These are phyloP conservation scores for Hemiscyllium ocellatum DNA, from an alignment of 2,113 vertebrate species.

Conservation along the genomic window DNA sequence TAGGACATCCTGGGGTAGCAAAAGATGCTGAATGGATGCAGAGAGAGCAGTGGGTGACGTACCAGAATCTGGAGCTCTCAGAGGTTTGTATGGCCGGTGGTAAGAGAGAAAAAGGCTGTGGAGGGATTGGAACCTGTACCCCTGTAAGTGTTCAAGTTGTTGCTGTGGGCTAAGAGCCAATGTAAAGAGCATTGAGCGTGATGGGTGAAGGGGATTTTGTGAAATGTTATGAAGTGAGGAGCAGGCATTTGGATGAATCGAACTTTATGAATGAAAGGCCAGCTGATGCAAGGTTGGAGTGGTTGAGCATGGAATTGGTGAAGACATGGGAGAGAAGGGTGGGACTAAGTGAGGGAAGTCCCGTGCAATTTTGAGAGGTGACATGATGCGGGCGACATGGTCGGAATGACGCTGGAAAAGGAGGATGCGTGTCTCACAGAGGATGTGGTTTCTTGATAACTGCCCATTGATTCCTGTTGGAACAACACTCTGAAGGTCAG, in stretches of 20 bases:
- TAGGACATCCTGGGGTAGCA: background rate
- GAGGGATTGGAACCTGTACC: background rate
- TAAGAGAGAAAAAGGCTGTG: background rate
- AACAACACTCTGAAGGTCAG: background rate
- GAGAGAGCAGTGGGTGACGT: background rate
- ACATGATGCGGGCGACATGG: too few relatives aligned
- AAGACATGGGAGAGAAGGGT: background rate
- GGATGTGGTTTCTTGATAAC: background rate
- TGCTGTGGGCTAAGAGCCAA: background rate
- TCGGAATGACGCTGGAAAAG: background rate
- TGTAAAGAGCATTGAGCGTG: background rate
- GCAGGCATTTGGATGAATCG: background rate
- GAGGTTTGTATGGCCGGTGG: background rate
- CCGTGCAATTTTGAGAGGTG: background rate
- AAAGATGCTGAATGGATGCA: background rate
- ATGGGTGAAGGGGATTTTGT: background rate
- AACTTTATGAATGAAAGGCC: background rate
- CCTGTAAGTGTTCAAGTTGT: background rate
- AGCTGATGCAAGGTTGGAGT: too few relatives aligned
- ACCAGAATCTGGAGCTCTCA: background rate
- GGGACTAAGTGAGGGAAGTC: background rate
- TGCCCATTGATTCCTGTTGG: background rate
- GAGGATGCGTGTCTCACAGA: background rate
- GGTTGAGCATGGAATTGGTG: background rate
- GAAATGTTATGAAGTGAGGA: background rate